Percentiles rank a stretch among this genome's conserved stretches.
These are phyloP conservation scores for Tarsius wallacei DNA, from an alignment of 2,797 vertebrate genomes.

Conservation along the genomic window DNA sequence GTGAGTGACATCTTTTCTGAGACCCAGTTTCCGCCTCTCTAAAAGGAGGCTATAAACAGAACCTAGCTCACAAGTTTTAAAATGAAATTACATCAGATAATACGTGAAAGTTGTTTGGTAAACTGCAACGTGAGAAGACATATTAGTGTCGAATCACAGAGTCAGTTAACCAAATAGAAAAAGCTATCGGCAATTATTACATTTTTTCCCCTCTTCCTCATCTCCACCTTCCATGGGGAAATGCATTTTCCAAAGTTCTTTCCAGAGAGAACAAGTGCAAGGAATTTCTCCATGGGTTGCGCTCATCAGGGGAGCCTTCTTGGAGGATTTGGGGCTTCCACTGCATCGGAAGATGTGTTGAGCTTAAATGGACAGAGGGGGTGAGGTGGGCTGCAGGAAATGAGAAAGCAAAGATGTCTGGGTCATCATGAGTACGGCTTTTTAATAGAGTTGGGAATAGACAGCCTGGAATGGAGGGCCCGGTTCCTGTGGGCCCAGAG, in stretches of 20 bases:
- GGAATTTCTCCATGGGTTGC: neutral
- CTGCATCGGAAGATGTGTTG: neutral
- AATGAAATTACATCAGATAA: neutral
- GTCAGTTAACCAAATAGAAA: neutral
- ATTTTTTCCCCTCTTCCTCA: neutral
- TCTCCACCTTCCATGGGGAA: neutral
- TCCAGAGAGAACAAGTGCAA: neutral
- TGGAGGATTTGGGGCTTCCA: neutral
- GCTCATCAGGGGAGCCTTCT: neutral
- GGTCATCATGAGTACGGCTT: neutral
- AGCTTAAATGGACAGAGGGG: neutral
- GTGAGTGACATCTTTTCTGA: neutral
- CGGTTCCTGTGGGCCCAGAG: neutral
- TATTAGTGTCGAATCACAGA: neutral
- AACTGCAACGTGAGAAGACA: neutral
- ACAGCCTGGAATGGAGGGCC: neutral
- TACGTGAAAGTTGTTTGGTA: neutral
- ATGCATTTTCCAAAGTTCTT: neutral
- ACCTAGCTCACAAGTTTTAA: neutral
- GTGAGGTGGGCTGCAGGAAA: neutral
- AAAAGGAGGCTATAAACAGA: neutral
- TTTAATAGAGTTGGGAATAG: neutral
- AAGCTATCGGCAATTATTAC: neutral
- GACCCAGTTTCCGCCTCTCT: neutral
- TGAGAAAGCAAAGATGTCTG: neutral